Evolutionary conservation across 1,140 invertebrate species (phyloP).

Genomic region (Liolophura sinensis): DNA sequence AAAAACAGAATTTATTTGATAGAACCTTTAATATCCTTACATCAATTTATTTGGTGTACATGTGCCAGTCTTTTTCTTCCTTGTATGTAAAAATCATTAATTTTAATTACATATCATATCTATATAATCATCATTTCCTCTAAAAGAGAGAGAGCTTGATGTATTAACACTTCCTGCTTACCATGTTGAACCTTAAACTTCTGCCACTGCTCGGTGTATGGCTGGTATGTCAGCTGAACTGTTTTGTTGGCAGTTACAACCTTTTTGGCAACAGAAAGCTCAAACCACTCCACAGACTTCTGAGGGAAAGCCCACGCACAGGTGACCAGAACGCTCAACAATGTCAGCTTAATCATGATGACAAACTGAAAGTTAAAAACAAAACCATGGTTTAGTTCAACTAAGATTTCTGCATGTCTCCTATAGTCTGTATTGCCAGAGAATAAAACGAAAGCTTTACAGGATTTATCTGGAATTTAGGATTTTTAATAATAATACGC

Average conservation of each 20-base stretch:
- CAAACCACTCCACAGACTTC: constrained; percentile 14
- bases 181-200: constrained; percentile 25
- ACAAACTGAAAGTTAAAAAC: too few species aligned
- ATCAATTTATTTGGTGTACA: too few species aligned
- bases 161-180: constrained; percentile 5
- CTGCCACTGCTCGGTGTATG: constrained; percentile 25
- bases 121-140: background rate
- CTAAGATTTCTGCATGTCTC: too few species aligned
- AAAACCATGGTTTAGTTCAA: too few species aligned
- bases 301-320: constrained; percentile 6
- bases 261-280: constrained; percentile 4
- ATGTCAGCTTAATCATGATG: background rate
- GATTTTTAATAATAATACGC: too few species aligned
- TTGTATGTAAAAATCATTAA: background rate
- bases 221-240: constrained; percentile 3
- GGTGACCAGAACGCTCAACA: constrained; percentile 2
- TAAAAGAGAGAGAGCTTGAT: background rate
- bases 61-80: too few species aligned
- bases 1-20: too few species aligned
- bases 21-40: too few species aligned
- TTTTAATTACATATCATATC: too few species aligned
- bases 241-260: background rate
- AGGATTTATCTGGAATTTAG: too few species aligned
- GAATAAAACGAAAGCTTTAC: too few species aligned
- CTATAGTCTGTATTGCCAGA: too few species aligned